A percentile compares a stretch with the other conserved stretches of the same genome.
Evolutionary conservation across 2,888 invertebrate genomes (phyloP).

Genomic region (Xanthia togata): DNA sequence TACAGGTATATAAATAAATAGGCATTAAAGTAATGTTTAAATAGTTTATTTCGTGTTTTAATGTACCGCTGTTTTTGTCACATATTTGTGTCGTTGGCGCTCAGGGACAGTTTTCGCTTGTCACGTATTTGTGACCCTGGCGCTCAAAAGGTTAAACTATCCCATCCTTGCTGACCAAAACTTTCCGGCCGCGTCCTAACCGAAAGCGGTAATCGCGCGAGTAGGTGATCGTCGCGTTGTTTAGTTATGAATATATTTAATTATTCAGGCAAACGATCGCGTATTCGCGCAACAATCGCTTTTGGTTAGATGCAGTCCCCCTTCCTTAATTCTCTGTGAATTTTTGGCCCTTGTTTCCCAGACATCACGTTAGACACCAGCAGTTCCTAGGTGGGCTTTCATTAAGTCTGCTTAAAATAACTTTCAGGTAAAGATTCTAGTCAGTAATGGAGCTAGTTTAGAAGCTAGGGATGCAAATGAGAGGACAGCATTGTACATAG

Average conservation of each 20-base stretch:
- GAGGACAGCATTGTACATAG: slow-evolving; percentile 88
- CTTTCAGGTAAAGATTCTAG: slow-evolving; percentile 88
- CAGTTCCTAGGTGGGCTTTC: neutral
- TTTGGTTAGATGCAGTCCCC: neutral
- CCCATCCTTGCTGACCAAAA: neutral
- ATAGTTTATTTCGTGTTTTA: no score
- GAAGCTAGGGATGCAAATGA: slow-evolving; percentile 91
- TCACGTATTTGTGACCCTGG: no score
- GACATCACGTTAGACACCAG: neutral
- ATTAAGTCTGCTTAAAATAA: neutral
- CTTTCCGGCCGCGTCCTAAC: neutral
- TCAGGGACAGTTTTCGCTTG: no score
- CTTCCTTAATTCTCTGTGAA: neutral
- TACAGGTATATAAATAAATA: no score
- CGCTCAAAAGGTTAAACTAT: no score
- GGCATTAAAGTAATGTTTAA: no score
- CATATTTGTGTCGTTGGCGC: no score
- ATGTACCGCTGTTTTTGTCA: no score
- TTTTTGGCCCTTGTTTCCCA: neutral
- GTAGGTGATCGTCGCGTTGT: neutral
- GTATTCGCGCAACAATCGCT: neutral
- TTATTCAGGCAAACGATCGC: neutral
- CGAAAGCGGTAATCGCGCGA: neutral
- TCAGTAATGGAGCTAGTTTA: slow-evolving; percentile 89
- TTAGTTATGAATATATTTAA: neutral